Evolutionary conservation across 2,113 vertebrate genomes (phyloP), one percentile per base, ranked within the genome.

Genomic region (Pseudolaguvia tuberculata): DNA sequence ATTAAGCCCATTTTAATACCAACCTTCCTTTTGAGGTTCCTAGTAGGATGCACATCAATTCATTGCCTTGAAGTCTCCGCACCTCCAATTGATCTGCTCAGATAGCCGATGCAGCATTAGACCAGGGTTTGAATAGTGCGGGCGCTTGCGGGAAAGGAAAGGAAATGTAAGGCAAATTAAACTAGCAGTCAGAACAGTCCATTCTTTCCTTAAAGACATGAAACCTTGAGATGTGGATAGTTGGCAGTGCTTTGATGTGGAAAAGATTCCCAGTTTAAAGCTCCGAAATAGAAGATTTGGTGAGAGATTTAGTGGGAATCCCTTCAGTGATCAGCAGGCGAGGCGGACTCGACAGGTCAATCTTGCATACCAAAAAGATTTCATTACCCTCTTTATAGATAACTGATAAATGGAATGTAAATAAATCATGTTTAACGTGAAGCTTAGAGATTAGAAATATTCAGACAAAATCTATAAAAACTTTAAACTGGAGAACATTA

Each of bases 1-100:
- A 90, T 89, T 88, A 87, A 91, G 85, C 85, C 67, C 80, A 84
- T 88, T 89, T 90, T 90, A 88, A 89, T 85, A 85, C 81, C 88
- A 86, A 75, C 80, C 86, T 88, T 91, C 80, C 86, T 88, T 91
- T 89, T 85, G 86, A 91, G 87, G 86, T 86, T 85, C 86, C 85
- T 88, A 80, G 83, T 84, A 87, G 86, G 88, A 90, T 88, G 88
- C 86, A 77, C 83, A 78, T 82, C 86, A 88, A 89, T 88, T 88
- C 83, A 82, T 82, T 73, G 83, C 87, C 88, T 89, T 90, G 85
- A 88, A 87, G 88, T 88, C 87, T 78, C 83, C 75, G 81, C 84
- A 87, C 86, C 84, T 88, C 83, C 75, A 83, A 87, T 85, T 89
- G 87, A 91, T 91, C 86, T 89, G 77, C 66, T 79, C 85, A 85